Evolutionary conservation across 2,888 invertebrate genomes (phyloP).

Genomic region (Stegana nigrithorax): DNA sequence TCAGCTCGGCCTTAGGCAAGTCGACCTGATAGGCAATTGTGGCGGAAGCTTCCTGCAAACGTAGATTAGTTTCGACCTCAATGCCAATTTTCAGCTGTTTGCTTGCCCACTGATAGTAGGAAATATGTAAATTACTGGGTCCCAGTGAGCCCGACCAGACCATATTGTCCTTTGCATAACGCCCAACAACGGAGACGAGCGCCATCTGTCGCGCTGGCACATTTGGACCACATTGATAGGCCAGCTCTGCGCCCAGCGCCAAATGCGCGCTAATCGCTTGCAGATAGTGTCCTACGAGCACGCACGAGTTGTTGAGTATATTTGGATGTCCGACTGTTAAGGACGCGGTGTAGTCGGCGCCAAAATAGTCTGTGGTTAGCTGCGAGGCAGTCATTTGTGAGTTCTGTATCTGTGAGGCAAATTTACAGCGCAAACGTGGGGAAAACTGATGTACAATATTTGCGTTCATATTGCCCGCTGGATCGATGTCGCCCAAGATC

Average conservation of each 20-base stretch:
- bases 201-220: conserved; percentile 92
- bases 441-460: too few species aligned
- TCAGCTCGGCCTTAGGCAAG: too few species aligned
- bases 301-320: conserved; percentile 86
- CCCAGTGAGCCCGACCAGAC: conserved; percentile 82
- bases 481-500: too few species aligned
- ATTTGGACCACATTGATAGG: conserved; percentile 90
- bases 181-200: conserved; percentile 85
- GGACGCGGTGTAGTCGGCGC: conserved; percentile 86
- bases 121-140: conserved; percentile 84
- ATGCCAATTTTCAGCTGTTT: conserved; percentile 92
- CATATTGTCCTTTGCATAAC: conserved; percentile 71
- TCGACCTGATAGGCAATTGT: conserved; percentile 95
- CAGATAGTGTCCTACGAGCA: conserved; percentile 87
- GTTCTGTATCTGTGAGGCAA: conserved; percentile 91
- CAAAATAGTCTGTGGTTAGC: conserved; percentile 88
- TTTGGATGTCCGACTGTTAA: conserved; percentile 93
- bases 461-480: too few species aligned
- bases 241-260: conserved; percentile 92
- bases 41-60: conserved; percentile 90
- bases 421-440: too few species aligned
- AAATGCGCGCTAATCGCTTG: conserved; percentile 84
- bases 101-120: conserved; percentile 94
- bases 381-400: conserved; percentile 90
- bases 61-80: conserved; percentile 92